Conservation (phyloP, 2,888 invertebrate genomes). For the Bursaphelenchus okinawaensis region DNA sequence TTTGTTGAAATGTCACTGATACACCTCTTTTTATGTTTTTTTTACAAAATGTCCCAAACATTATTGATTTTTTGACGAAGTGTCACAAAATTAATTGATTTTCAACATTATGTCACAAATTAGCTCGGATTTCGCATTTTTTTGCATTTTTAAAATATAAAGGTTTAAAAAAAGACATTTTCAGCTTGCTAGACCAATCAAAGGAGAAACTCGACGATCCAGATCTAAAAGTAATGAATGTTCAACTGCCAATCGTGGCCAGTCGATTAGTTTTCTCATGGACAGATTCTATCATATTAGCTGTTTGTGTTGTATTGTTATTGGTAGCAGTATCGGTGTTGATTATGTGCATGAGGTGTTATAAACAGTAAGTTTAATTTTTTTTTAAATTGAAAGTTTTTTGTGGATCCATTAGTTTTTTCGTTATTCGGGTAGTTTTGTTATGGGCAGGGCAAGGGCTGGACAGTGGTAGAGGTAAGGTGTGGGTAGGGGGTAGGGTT, state of each 20-base stretch:
- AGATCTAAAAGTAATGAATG: neutral
- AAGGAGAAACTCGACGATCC: slow-evolving; percentile 10
- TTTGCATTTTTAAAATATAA: too few relatives aligned
- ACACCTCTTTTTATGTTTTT: too few relatives aligned
- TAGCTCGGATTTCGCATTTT: too few relatives aligned
- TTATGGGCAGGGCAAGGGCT: too few relatives aligned
- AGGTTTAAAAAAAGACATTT: too few relatives aligned
- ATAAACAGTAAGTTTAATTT: neutral
- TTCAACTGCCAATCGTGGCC: neutral
- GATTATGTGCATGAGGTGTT: neutral
- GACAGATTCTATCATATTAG: neutral
- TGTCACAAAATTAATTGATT: neutral
- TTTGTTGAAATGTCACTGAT: too few relatives aligned
- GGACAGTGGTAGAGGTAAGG: too few relatives aligned
- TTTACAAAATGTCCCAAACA: too few relatives aligned
- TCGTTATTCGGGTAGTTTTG: too few relatives aligned
- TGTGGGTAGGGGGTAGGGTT: too few relatives aligned
- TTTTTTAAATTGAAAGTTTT: too few relatives aligned
- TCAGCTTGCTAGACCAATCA: slow-evolving; percentile 14
- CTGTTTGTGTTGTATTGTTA: neutral
- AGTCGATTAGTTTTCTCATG: neutral
- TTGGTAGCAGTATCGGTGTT: neutral
- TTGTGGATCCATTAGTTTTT: too few relatives aligned
- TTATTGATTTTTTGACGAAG: neutral
- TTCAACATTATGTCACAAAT: neutral